These are phyloP conservation scores for Leptatherina wallacei DNA, from an alignment of 2,797 vertebrate species.

Conservation along the genomic window DNA sequence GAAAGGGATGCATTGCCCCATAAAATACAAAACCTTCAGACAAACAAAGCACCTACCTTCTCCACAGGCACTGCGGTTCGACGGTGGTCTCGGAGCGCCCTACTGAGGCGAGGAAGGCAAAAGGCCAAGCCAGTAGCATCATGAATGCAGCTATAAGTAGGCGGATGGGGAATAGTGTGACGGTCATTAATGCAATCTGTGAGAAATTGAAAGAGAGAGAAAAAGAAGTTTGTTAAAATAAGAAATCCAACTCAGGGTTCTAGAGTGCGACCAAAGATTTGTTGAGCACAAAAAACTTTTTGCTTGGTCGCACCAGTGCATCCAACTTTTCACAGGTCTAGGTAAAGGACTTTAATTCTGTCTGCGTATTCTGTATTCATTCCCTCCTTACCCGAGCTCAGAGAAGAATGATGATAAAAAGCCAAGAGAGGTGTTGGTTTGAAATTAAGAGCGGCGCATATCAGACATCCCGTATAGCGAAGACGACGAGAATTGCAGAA, in stretches of 20 bases:
- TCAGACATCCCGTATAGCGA: too few species aligned
- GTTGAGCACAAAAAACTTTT: too few species aligned
- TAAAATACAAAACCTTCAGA: neutral
- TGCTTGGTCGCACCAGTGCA: too few species aligned
- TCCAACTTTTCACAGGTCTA: too few species aligned
- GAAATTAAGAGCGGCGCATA: too few species aligned
- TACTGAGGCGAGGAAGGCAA: constrained; percentile 91
- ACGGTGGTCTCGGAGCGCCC: constrained; percentile 86
- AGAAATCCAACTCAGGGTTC: neutral
- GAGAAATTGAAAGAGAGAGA: constrained; percentile 49
- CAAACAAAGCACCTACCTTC: constrained; percentile 85
- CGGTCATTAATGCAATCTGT: constrained; percentile 94
- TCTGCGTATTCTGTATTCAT: too few species aligned
- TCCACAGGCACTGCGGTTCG: constrained; percentile 91
- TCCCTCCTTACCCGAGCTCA: too few species aligned
- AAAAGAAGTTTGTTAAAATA: constrained; percentile 9
- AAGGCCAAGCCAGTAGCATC: constrained; percentile 98
- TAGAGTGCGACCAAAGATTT: neutral
- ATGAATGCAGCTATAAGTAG: constrained; percentile 93
- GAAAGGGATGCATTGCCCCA: neutral
- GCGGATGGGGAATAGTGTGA: constrained; percentile 95
- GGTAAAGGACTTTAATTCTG: too few species aligned
- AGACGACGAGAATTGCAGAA: too few species aligned
- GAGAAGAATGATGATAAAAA: too few species aligned
- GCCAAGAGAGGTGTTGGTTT: too few species aligned